Evolutionary conservation across 2,797 vertebrate species (phyloP).

Genomic region (Sardinella longiceps): DNA sequence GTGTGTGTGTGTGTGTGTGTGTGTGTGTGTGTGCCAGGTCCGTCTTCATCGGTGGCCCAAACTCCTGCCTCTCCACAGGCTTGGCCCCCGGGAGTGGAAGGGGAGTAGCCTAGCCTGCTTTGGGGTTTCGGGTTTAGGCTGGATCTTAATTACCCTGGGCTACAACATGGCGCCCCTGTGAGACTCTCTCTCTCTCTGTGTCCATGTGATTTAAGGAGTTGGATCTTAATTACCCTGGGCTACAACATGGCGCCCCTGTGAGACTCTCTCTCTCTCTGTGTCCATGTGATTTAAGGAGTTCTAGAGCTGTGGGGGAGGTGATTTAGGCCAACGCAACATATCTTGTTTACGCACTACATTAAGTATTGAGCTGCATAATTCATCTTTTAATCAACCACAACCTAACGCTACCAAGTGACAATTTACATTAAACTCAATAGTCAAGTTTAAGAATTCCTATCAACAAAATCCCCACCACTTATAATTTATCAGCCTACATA

Average conservation of each 20-base stretch:
- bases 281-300: constrained; percentile 46
- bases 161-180: constrained; percentile 39
- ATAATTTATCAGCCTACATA: not conserved
- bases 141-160: constrained; percentile 37
- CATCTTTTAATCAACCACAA: constrained; percentile 25
- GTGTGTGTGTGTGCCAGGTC: not conserved
- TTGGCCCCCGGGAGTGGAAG: not conserved
- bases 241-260: constrained; percentile 39
- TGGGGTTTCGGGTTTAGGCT: constrained; percentile 26
- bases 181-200: constrained; percentile 32
- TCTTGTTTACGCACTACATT: constrained; percentile 18
- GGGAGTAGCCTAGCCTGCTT: not conserved
- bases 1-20: too few species aligned
- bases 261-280: constrained; percentile 27
- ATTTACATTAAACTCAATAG: not conserved
- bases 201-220: constrained; percentile 46
- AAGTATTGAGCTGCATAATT: constrained; percentile 35
- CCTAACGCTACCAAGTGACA: not conserved
- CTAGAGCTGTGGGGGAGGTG: constrained; percentile 33
- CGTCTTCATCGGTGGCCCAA: not conserved
- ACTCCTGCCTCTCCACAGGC: not conserved
- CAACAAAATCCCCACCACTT: not conserved
- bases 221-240: constrained; percentile 36
- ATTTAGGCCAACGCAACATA: constrained; percentile 29
- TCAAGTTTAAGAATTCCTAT: not conserved